A percentile compares a stretch with the other conserved stretches of the same genome.
Conservation (phyloP, 2,797 vertebrate species). For the Xenentodon cancila region DNA sequence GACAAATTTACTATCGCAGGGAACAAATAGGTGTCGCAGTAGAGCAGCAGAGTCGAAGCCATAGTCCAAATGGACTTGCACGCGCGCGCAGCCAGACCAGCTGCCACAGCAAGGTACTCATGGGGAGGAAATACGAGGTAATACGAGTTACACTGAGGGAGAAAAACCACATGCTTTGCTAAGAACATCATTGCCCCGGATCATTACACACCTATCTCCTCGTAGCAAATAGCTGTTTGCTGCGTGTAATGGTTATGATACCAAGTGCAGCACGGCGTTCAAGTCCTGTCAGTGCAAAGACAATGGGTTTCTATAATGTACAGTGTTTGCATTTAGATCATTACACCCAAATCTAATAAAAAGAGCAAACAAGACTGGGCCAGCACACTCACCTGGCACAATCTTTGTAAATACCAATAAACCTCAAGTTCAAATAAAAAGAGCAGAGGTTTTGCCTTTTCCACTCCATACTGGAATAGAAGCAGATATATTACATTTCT, state of each 20-base stretch:
- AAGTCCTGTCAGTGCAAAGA: constrained; percentile 18
- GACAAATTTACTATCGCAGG: neutral
- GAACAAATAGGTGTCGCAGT: neutral
- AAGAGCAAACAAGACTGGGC: constrained; percentile 57
- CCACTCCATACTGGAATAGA: constrained; percentile 1
- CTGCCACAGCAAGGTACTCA: too few species aligned
- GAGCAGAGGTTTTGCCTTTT: constrained; percentile 38
- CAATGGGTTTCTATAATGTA: constrained; percentile 13
- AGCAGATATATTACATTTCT: constrained; percentile 7
- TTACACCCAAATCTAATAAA: constrained; percentile 32
- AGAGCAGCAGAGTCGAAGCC: neutral
- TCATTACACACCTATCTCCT: neutral
- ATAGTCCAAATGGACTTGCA: too few species aligned
- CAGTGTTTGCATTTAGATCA: constrained; percentile 25
- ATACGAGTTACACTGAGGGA: neutral
- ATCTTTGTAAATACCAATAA: constrained; percentile 62
- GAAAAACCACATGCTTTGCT: neutral
- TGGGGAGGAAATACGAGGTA: too few species aligned
- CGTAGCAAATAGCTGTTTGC: neutral
- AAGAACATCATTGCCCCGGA: neutral
- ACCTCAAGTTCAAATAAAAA: constrained; percentile 40
- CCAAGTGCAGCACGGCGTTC: neutral
- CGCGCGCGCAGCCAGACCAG: too few species aligned
- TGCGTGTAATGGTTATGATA: neutral
- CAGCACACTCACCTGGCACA: constrained; percentile 59